Conservation (phyloP, 1,140 invertebrate genomes). For the Pectinophora gossypiella region DNA sequence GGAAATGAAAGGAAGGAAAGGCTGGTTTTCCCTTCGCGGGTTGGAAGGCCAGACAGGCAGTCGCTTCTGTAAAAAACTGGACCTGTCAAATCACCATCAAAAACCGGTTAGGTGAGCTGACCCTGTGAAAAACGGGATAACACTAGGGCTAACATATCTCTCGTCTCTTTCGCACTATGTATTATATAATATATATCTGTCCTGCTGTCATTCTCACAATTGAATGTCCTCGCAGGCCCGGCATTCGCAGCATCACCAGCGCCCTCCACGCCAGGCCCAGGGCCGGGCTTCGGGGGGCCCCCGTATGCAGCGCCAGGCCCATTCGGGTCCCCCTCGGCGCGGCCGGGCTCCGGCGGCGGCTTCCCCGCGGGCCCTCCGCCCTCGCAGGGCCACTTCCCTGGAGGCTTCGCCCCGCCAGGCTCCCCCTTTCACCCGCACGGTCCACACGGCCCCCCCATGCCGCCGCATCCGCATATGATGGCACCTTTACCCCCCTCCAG, state of each 20-base stretch:
- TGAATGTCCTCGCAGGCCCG: slow-evolving; percentile 39
- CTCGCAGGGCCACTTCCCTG: slow-evolving; percentile 51
- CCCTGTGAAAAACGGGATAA: no score
- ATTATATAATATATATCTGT: no score
- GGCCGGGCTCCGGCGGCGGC: slow-evolving; percentile 57
- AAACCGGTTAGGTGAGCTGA: no score
- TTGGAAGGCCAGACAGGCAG: no score
- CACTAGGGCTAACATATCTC: no score
- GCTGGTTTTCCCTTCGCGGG: no score
- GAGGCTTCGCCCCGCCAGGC: slow-evolving; percentile 57
- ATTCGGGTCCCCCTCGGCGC: slow-evolving; percentile 54
- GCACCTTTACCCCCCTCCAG: slow-evolving; percentile 62
- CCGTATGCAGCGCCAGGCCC: slow-evolving; percentile 55
- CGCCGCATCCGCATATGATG: slow-evolving; percentile 68
- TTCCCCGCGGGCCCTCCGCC: slow-evolving; percentile 44
- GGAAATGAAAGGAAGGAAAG: no score
- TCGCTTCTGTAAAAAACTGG: no score
- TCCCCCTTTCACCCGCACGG: slow-evolving; percentile 62
- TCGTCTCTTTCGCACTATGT: no score
- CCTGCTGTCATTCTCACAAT: no score
- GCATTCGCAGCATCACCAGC: slow-evolving; percentile 63
- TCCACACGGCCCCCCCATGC: slow-evolving; percentile 60
- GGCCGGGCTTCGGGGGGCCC: slow-evolving; percentile 47
- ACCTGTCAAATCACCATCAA: no score
- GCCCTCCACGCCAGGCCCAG: slow-evolving; percentile 57